Base-by-base conservation (phyloP, 53 echinoderm and acorn worm species). In the Echinometra lucunter region DNA sequence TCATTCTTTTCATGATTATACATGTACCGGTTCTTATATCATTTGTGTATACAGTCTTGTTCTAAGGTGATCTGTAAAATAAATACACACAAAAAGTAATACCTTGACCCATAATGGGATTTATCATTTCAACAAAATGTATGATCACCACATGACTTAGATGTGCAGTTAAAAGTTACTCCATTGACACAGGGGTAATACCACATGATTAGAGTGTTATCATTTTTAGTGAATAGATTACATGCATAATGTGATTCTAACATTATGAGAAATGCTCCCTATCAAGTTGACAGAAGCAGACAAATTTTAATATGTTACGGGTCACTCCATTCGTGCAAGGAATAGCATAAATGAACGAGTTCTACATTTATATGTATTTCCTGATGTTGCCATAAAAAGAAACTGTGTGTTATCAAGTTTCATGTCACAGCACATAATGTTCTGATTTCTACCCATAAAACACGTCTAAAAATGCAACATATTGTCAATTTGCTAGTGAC, bases 251-350 rank as follows among this genome's bases (percentile, higher is more conserved):
- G 18, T 23, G 2, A 44, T 44, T 17, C 8, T 44, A n/a, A 23
- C 40, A 81, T 11, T 53, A 13, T 25, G 5, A 21, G 42, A 21
- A 44, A 44, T 81, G 37, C 12, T 37, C 74, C 12, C 15, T 3
- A 37, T 74, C 63, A 25, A 27, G 23, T 63, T 63, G 27, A 63
- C 23, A 21, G 2, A 63, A 27, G 25, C 63, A 63, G 63, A 25
- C 63, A 63, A 60, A 63, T 63, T 21, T 53, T 9, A 49, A 49
- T 4, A 11, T 53, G 8, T 53, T 11, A 44, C 81, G 19, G 81
- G 81, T 81, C 23, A 25, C 81, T 81, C 81, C 81, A 81, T 81
- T 42, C 6, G 21, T 44, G 44, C 81, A 81, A 25, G 81, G 81
- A 81, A 42, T 34, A 6, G 32, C 32, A 12, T 13, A 53, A 53